Evolutionary conservation across 2,888 invertebrate genomes (phyloP), one percentile per base, ranked within the genome.

Genomic region (Andrena trimmerana): DNA sequence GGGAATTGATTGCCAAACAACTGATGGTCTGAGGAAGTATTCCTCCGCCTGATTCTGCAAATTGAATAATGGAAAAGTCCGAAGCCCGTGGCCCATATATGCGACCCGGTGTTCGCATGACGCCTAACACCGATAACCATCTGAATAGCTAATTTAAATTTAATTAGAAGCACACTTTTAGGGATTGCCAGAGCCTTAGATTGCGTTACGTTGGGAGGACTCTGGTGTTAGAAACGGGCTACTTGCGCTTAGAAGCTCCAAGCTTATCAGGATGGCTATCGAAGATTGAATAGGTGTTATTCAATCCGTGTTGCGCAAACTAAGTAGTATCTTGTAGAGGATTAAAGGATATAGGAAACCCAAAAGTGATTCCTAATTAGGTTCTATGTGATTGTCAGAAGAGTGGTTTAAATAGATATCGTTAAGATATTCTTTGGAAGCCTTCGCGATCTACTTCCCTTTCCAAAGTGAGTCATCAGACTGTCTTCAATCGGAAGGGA

Each of bases 51-150:
- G 57, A 6, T 62, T 54, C 54, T 36, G 57, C 31, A 59, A 67
- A 85, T 67, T 57, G 13, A 60, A 67, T 57, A 73, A 73, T 36
- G 48, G 13, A 10, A 59, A 83, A 72, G 60, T 20, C 75, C 62
- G 91, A 91, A 91, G 90, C 90, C 91, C 52, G 83, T 91, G 90
- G 70, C 89, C 89, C 80, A 90, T 48, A 87, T 90, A 70, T 85
- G 86, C 88, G 65, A 31, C n/a, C 42, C 62, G 59, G 52, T 72
- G 86, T 81, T 78, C 65, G 77, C 69, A 88, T 88, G 81, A 85
- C 83, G 73, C 69, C 42, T 78, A 31, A 50, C 81, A 42, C 65
- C 67, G 90, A 87, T 89, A 88, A 87, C 73, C 79, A 86, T 88
- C 87, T 75, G 36, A 84, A 88, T 84, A 78, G 82, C 71, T 80